These are phyloP conservation scores for Hydropsyche tenuis DNA, from an alignment of 1,140 invertebrate genomes.

Conservation along the genomic window DNA sequence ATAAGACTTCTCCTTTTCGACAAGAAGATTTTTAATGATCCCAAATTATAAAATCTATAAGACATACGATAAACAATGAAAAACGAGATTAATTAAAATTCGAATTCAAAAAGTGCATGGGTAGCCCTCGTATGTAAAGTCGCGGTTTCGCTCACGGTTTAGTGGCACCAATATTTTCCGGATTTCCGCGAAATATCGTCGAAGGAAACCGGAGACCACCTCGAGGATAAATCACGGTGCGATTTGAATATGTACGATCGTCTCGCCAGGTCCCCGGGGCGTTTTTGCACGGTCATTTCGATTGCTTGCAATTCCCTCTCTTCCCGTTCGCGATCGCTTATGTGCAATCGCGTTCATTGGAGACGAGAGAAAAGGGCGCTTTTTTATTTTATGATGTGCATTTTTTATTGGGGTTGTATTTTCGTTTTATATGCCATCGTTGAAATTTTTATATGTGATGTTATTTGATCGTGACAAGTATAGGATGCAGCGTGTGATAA, in stretches of 20 bases:
- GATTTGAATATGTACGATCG: slow-evolving; percentile 27
- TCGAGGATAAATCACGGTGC: slow-evolving; percentile 38
- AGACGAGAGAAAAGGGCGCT: background rate
- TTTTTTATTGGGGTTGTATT: too few relatives aligned
- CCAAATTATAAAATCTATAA: too few relatives aligned
- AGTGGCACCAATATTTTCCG: slow-evolving; percentile 44
- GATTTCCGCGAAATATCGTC: slow-evolving; percentile 30
- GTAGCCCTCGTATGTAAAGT: background rate
- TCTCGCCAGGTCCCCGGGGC: background rate
- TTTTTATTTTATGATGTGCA: too few relatives aligned
- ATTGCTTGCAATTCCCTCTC: background rate
- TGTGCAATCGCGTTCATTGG: background rate
- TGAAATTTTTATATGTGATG: too few relatives aligned
- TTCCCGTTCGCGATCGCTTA: background rate
- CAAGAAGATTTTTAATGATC: too few relatives aligned
- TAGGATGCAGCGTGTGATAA: too few relatives aligned
- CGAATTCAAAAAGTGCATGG: too few relatives aligned
- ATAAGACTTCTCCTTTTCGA: too few relatives aligned
- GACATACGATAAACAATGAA: too few relatives aligned
- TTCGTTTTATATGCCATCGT: too few relatives aligned
- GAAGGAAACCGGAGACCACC: slow-evolving; percentile 25
- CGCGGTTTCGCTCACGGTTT: background rate
- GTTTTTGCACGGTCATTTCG: slow-evolving; percentile 1
- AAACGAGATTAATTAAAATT: too few relatives aligned
- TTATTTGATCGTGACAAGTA: too few relatives aligned